Base-by-base conservation (phyloP, 2,888 invertebrate genomes). In the Phragmatobia fuliginosa region DNA sequence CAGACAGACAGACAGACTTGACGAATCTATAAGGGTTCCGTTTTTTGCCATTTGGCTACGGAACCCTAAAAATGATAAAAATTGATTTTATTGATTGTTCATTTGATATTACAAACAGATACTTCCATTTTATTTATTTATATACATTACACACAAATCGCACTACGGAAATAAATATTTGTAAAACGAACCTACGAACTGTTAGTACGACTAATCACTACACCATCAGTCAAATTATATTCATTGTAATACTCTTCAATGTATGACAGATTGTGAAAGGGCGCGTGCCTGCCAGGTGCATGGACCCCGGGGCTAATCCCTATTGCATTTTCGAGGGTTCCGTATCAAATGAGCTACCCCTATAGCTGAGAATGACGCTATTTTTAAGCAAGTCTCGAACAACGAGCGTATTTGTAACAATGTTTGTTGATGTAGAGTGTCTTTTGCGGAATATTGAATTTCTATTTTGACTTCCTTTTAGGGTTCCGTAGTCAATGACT, bases 241-340 rank as follows among this genome's bases (percentile, higher is more conserved):
- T 70, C 21, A 66, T 41, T 62, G 45, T 59, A 49, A 67, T 78
- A 52, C 69, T 63, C 70, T 62, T 72, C 71, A 70, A 75, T 75
- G 49, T 66, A 73, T 67, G 66, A 21, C 45, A 65, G 72, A 49
- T 76, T 62, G 59, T 68, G 71, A 71, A 71, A 84, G 82, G 88
- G 87, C 87, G 87, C 88, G 85, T 83, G 83, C 71, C 66, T 62
- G 85, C 90, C 90, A 88, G 90, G 89, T 90, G 90, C 77, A 68
- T 67, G 60, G 67, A 38, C 64, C 25, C 65, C 62, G 41, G 38
- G 5, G 41, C 70, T 72, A 67, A 83, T 80, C 72, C 71, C 73
- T 70, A 77, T 79, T 78, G 79, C 76, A 67, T 74, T 7, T 64
- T 66, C 21, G 36, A 64, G 67, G 71, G 70, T 66, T 59, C 36